Evolutionary conservation across 2,797 vertebrate genomes (phyloP), one percentile per base, ranked within the genome.

Genomic region (Chaetophractus vellerosus): DNA sequence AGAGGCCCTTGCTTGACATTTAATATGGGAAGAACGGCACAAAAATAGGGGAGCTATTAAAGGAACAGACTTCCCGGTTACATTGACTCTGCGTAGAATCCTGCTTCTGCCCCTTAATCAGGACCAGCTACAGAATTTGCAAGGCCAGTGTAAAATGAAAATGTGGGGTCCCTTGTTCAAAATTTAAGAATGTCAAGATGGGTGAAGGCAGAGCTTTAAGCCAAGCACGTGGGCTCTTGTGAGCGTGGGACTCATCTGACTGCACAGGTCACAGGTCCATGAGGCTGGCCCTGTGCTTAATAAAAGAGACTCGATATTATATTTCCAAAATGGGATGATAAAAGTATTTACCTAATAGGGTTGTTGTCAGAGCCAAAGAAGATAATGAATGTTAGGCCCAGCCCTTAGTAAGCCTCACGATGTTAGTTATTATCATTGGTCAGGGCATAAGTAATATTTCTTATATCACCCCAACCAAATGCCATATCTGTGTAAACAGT

Each of bases 181-280:
- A 79, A 85, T 61, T n/a, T n/a, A 84, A 76, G 55, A 83, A 92
- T 78, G 57, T 19, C 45, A 96, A 63, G 55, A 55, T 21, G 19
- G 38, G 55, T 55, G 55, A 55, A 6, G 16, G 10, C 26, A 8
- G 7, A 78, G 33, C 21, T 23, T 63, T 31, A 69, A 33, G 31
- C 3, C 52, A 28, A 31, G 83, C 14, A 1, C 11, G 3, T 55
- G 18, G 16, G 9, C 6, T 50, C 55, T 41, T 82, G 12, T 11
- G n/a, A 92, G 28, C 68, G 15, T 0, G 6, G 36, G 24, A 23
- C 10, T 18, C 33, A 0, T 1, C 31, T 41, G 59, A 68, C 26
- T 8, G 1, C 2, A 66, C 1, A 36, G 61, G 28, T 41, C 18
- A 71, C 5, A 7, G 18, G 6, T 14, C 16, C 72, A 18, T 1